Evolutionary conservation across 2,888 invertebrate species (phyloP), one percentile per base, ranked within the genome.

Genomic region (Drosophila algonquin): DNA sequence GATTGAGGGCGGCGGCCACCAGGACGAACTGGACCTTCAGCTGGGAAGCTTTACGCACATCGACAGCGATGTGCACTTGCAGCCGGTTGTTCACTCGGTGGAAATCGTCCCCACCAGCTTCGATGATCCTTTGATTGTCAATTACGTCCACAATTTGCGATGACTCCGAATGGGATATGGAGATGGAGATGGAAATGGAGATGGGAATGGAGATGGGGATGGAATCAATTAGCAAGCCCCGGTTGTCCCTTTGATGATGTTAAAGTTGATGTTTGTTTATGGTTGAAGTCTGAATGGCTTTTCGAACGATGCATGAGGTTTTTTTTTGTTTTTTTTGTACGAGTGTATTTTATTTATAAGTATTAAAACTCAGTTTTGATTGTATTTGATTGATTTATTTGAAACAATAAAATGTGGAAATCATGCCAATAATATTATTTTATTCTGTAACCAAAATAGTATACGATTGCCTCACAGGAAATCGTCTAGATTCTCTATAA

Each of bases 61-160:
- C 52, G 90, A 77, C 62, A 90, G 91, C 71, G 91, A 82, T 40
- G 77, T 73, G 40, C 90, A 89, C 57, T 75, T 91, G 71, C 91
- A 91, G 76, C 90, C 91, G 4, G 90, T 84, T 44, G 90, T 90
- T 7, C 89, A 90, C 54, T 90, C 90, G 4, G 82, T 91, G 16
- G 91, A 91, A 77, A 89, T 91, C 58, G 90, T 90, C 54, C 90
- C 90, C 46, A 80, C 87, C 35, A 80, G 83, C 55, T 64, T 91
- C 57, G 90, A 91, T 58, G 89, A 90, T 67, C 80, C 82, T 4
- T 65, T 91, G 58, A 81, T 90, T 73, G 82, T 89, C 47, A 86
- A 85, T 70, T 90, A 89, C 72, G 86, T 89, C 53, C 90, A 90
- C 75, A 80, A 85, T 73, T 69, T 87, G 65, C 83, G 72, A 14